phyloP scores from a whole-genome alignment of 2,113 vertebrate species.

The Carettochelys insculpta region DNA sequence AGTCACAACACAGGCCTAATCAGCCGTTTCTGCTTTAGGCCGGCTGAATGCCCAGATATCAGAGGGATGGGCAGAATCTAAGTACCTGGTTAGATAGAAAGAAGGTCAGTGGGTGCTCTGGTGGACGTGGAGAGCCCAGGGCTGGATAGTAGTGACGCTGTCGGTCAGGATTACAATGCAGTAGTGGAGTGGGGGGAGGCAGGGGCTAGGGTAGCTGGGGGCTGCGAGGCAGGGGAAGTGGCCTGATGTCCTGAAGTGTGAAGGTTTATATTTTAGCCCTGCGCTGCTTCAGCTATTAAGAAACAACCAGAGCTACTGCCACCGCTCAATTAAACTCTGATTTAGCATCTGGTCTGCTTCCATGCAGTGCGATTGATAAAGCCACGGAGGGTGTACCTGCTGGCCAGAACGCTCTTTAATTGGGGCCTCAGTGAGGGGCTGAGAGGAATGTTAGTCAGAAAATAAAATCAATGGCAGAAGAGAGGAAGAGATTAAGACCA shows the following conservation, averaged over 20 bases:
- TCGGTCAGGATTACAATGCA: not conserved
- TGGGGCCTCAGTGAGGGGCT: rapidly evolving
- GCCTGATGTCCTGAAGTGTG: not conserved
- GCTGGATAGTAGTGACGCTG: not conserved
- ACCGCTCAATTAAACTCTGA: not conserved
- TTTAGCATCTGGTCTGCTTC: not conserved
- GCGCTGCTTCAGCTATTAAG: not conserved
- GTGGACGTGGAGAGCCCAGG: not conserved
- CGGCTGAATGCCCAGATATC: too few species aligned
- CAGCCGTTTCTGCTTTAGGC: too few species aligned
- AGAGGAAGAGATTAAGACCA: not conserved
- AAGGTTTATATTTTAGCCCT: not conserved
- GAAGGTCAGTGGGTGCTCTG: not conserved
- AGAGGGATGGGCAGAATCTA: too few species aligned
- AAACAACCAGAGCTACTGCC: not conserved
- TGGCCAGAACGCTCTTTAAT: not conserved
- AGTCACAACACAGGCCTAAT: too few species aligned
- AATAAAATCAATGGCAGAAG: not conserved
- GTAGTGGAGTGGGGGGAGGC: not conserved
- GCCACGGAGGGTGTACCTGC: not conserved
- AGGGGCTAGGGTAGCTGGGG: not conserved
- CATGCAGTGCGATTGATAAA: not conserved
- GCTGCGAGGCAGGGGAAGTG: rapidly evolving
- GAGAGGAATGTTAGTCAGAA: not conserved
- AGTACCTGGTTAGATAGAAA: not conserved